These are phyloP conservation scores for Leptopilina myrica DNA, from an alignment of 2,888 invertebrate species.

Conservation along the genomic window DNA sequence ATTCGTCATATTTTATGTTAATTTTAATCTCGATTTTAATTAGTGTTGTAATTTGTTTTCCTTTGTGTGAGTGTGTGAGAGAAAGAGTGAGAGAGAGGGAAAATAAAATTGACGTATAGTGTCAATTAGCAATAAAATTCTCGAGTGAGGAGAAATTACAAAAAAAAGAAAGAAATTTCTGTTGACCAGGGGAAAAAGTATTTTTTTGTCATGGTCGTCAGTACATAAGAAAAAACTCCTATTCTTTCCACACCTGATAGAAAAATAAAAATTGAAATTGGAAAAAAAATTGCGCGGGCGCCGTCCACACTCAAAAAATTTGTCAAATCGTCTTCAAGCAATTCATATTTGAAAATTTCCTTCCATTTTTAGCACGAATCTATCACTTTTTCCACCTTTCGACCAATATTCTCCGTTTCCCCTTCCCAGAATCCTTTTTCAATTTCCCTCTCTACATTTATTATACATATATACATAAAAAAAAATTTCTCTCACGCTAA, in stretches of 20 bases:
- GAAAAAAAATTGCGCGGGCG: conserved; percentile 64
- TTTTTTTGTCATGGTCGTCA: conserved; percentile 31
- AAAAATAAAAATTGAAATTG: not conserved
- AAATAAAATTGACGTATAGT: conserved; percentile 25
- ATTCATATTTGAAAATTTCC: conserved; percentile 59
- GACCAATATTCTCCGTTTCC: too few relatives aligned
- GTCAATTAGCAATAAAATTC: conserved; percentile 17
- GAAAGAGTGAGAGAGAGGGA: not conserved
- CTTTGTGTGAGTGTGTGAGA: not conserved
- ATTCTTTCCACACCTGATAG: not conserved
- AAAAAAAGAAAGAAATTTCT: conserved; percentile 14
- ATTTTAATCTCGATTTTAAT: not conserved
- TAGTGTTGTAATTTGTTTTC: conserved; percentile 23
- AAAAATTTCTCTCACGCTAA: conserved; percentile 16
- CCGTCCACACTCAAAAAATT: conserved; percentile 68
- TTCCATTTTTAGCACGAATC: conserved; percentile 3
- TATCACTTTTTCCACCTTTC: too few relatives aligned
- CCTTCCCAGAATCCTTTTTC: not conserved
- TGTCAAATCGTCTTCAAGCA: conserved; percentile 63
- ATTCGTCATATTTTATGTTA: not conserved
- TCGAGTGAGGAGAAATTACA: conserved; percentile 2
- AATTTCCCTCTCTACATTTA: conserved; percentile 10
- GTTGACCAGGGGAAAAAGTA: conserved; percentile 15
- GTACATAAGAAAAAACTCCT: not conserved
- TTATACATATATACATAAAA: conserved; percentile 12